A percentile compares a stretch with the other conserved stretches of the same genome.
Evolutionary conservation across 1,140 invertebrate species (phyloP).

Genomic region (Meloidogyne exigua): DNA sequence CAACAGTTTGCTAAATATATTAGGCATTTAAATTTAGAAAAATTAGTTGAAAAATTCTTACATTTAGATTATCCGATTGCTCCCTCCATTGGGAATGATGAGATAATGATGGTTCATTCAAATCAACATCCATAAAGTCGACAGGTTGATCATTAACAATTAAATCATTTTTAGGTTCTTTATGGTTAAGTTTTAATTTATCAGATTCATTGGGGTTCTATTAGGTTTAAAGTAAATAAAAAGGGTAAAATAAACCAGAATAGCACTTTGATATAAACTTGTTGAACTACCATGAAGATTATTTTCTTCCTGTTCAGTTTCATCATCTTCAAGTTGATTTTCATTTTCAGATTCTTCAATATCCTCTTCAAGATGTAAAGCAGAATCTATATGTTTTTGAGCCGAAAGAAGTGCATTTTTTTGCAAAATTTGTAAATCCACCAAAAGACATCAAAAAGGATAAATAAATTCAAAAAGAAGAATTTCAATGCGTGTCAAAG

Average conservation of each 20-base stretch:
- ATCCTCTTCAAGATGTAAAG: conserved; percentile 51
- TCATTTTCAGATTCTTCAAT: conserved; percentile 42
- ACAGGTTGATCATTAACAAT: not conserved
- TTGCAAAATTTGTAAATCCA: conserved; percentile 54
- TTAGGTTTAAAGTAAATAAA: not conserved
- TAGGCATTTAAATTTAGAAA: not conserved
- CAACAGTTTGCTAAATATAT: conserved; percentile 40
- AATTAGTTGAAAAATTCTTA: not conserved
- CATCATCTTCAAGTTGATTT: conserved; percentile 5
- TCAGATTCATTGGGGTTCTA: not conserved
- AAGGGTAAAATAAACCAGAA: not conserved
- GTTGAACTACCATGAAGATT: conserved; percentile 8
- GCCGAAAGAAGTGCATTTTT: conserved; percentile 52
- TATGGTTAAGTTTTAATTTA: not conserved
- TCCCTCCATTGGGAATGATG: conserved; percentile 12
- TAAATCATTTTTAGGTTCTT: not conserved
- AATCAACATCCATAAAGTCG: conserved; percentile 27
- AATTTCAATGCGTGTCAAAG: not conserved
- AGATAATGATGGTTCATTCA: conserved; percentile 11
- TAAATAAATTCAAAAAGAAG: not conserved
- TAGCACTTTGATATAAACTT: conserved; percentile 11
- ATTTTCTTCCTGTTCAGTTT: conserved; percentile 16
- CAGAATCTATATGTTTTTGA: conserved; percentile 50
- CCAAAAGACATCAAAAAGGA: conserved; percentile 46
- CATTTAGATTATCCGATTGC: conserved; percentile 5